Evolutionary conservation across 1,140 invertebrate species (phyloP), one percentile per base, ranked within the genome.

Genomic region (Campoletis sonorensis): DNA sequence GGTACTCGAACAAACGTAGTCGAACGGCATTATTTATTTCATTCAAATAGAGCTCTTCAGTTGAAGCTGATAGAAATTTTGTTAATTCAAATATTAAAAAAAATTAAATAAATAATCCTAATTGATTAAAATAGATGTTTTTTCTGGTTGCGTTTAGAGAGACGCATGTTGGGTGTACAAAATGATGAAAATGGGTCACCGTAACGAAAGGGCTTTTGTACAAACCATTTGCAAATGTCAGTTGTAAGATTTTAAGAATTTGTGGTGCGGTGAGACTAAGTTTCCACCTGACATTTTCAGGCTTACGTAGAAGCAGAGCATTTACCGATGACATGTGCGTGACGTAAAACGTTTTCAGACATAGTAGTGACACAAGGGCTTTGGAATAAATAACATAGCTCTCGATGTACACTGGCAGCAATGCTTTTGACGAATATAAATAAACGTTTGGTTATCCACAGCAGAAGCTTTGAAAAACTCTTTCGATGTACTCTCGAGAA

Each of bases 231-330:
- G 18, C 21, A n/a, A n/a, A 23, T 58, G 18, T 2, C 18, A 58
- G 4, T 58, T 23, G 54, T 58, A 58, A 21, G 18, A 58, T 58
- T 58, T 58, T 58, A 21, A 58, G 54, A n/a, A 13, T n/a, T 54
- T 54, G 16, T 58, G 54, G 10, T 10, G 54, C 5, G 21, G 54
- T 18, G 16, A 58, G 5, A 23, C 54, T 10, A 13, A 45, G 18
- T 58, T 58, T 58, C 54, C 54, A 58, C 21, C 54, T 58, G 54
- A 58, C 54, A 58, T 58, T n/a, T 58, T n/a, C 54, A 58, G 18
- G 18, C 4, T 5, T 23, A 21, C 54, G 54, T n/a, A 18, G 54
- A 58, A 58, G 30, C 30, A 33, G 40, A 45, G 2, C 40, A 13
- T 45, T 45, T 45, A 58, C 54, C 4, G 16, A 7, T 58, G 54